Evolutionary conservation across 2,113 vertebrate genomes (phyloP).

Genomic region (Microtus oregoni): DNA sequence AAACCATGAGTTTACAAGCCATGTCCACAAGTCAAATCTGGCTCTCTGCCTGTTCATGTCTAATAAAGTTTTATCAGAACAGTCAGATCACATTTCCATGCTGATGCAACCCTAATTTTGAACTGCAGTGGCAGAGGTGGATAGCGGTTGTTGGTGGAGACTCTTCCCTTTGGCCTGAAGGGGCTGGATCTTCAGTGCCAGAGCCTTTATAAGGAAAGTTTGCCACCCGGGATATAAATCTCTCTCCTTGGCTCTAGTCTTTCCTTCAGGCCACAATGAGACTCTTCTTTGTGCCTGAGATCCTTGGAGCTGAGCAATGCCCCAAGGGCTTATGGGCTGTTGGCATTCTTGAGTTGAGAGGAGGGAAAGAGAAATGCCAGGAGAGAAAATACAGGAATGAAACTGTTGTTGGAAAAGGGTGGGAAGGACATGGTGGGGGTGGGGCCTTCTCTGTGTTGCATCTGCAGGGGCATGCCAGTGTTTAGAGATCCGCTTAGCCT

Average conservation of each 20-base stretch:
- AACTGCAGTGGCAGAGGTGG: neutral
- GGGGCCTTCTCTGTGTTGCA: neutral
- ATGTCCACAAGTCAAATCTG: neutral
- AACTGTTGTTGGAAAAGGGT: neutral
- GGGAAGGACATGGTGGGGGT: neutral
- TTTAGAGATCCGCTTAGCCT: neutral
- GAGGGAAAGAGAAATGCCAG: neutral
- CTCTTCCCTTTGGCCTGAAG: neutral
- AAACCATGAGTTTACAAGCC: neutral
- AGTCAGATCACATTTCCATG: neutral
- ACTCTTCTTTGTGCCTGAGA: neutral
- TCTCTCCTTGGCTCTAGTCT: neutral
- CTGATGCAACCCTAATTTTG: neutral
- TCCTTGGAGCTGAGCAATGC: neutral
- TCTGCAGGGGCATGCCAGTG: neutral
- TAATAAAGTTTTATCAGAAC: constrained; percentile 6
- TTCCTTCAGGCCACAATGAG: neutral
- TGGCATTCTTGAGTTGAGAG: neutral
- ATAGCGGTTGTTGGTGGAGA: neutral
- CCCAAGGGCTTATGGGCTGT: neutral
- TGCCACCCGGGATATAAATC: neutral
- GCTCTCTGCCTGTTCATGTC: neutral
- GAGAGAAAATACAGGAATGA: neutral
- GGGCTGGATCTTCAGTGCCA: neutral
- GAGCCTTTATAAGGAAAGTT: neutral